Percentiles rank a stretch among this genome's conserved stretches.
phyloP scores from a whole-genome alignment of 2,888 invertebrate species.

The Drosophila colorata region DNA sequence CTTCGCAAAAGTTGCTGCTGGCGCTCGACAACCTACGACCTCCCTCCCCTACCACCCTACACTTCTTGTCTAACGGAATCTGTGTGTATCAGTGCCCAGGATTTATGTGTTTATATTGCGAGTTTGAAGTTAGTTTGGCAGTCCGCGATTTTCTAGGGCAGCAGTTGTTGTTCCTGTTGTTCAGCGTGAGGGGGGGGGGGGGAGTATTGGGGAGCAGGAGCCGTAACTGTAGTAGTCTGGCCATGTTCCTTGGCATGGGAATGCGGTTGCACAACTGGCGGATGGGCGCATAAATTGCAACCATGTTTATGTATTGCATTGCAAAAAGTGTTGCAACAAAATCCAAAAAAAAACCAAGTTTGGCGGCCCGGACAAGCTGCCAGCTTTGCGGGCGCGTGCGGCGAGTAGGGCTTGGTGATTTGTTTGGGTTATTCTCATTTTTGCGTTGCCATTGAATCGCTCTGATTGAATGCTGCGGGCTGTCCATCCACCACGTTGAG shows the following conservation, averaged over 20 bases:
- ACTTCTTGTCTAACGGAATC: slow-evolving; percentile 49
- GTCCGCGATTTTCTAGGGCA: slow-evolving; percentile 59
- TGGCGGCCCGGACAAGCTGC: slow-evolving; percentile 51
- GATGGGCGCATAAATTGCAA: slow-evolving; percentile 54
- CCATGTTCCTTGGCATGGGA: slow-evolving; percentile 19
- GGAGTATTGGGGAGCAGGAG: background rate
- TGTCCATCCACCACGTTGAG: slow-evolving; percentile 14
- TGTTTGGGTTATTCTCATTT: slow-evolving; percentile 52
- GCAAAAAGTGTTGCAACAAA: slow-evolving; percentile 48
- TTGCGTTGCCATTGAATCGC: slow-evolving; percentile 55
- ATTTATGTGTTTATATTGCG: slow-evolving; percentile 79
- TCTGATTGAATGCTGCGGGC: slow-evolving; percentile 54
- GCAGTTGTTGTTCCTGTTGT: slow-evolving; percentile 16
- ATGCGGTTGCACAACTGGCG: slow-evolving; percentile 52
- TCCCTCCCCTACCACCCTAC: background rate
- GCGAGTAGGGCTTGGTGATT: slow-evolving; percentile 27
- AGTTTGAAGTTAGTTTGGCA: slow-evolving; percentile 82
- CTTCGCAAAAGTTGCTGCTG: slow-evolving; percentile 56
- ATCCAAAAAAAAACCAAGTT: slow-evolving; percentile 21
- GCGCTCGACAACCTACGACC: slow-evolving; percentile 46
- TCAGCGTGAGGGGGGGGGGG: too few species aligned
- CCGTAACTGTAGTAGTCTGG: background rate
- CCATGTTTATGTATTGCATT: slow-evolving; percentile 58
- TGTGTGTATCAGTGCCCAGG: slow-evolving; percentile 77
- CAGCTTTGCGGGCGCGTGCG: slow-evolving; percentile 19